Evolutionary conservation across 2,113 vertebrate species (phyloP).

Genomic region (Arothron firmamentum): DNA sequence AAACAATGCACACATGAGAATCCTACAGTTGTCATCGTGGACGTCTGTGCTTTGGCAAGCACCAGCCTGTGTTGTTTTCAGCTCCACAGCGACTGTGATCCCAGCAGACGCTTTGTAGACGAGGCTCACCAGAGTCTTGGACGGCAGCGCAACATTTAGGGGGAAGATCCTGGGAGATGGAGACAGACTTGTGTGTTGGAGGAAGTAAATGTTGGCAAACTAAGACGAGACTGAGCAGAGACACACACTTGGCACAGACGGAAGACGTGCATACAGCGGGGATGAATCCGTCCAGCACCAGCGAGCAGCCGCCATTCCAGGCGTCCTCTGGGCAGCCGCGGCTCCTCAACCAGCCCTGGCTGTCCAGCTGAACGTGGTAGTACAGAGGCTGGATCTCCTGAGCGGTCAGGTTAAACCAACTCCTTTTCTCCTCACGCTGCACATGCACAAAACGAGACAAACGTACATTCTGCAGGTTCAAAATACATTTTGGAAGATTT

Average conservation of each 20-base stretch:
- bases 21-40: constrained; percentile 57
- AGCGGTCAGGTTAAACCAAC: constrained; percentile 84
- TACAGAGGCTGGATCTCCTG: constrained; percentile 90
- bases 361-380: constrained; percentile 30
- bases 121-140: constrained; percentile 76
- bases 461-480: neutral
- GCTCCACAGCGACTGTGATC: constrained; percentile 73
- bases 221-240: neutral
- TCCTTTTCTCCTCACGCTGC: constrained; percentile 74
- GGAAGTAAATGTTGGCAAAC: neutral
- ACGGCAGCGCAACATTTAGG: constrained; percentile 75
- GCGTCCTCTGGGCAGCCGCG: constrained; percentile 79
- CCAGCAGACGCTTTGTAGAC: constrained; percentile 74
- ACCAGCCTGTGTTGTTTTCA: constrained; percentile 68
- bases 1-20: neutral
- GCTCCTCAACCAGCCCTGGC: constrained; percentile 70
- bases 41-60: constrained; percentile 31
- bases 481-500: too few relatives aligned
- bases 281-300: constrained; percentile 81
- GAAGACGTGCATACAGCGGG: constrained; percentile 43
- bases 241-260: constrained; percentile 74
- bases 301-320: constrained; percentile 86
- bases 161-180: constrained; percentile 82
- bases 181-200: neutral
- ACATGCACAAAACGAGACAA: neutral